These are phyloP conservation scores for Watsonalla binaria DNA, from an alignment of 2,888 invertebrate genomes.

Conservation along the genomic window DNA sequence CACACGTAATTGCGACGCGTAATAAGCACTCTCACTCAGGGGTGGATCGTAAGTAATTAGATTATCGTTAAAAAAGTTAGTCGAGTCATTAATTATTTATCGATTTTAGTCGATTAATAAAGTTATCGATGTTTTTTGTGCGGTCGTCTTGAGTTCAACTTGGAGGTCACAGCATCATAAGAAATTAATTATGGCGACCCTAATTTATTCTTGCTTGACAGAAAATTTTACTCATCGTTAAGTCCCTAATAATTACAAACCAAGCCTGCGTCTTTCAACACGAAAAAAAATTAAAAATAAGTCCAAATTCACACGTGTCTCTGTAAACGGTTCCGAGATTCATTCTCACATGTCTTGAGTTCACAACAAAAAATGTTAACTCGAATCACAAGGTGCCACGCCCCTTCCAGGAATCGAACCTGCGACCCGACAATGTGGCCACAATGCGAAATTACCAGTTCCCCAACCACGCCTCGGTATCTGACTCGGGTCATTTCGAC, in stretches of 20 bases:
- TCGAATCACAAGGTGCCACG: slow-evolving; percentile 25
- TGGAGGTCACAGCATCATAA: not conserved
- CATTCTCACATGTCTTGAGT: slow-evolving; percentile 10
- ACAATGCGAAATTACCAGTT: slow-evolving; percentile 2
- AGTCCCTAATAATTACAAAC: not conserved
- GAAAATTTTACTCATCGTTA: not conserved
- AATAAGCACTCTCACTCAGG: not conserved
- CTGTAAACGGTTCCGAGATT: slow-evolving; percentile 1
- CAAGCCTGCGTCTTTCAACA: not conserved
- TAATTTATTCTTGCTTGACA: not conserved
- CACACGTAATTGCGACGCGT: not conserved
- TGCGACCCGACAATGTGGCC: slow-evolving; percentile 7
- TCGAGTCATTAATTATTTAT: no score
- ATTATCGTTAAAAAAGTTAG: not conserved
- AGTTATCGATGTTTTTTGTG: no score
- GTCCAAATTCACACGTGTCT: not conserved
- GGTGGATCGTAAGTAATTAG: not conserved
- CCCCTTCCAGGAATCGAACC: slow-evolving; percentile 41
- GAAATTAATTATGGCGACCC: not conserved
- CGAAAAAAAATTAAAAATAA: not conserved
- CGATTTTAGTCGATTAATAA: no score
- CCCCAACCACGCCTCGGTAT: not conserved
- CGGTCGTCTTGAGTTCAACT: no score
- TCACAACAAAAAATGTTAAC: slow-evolving; percentile 41
- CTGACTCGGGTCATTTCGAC: not conserved